Evolutionary conservation across 2,888 invertebrate species (phyloP).

Genomic region (Ferrisia virgata): DNA sequence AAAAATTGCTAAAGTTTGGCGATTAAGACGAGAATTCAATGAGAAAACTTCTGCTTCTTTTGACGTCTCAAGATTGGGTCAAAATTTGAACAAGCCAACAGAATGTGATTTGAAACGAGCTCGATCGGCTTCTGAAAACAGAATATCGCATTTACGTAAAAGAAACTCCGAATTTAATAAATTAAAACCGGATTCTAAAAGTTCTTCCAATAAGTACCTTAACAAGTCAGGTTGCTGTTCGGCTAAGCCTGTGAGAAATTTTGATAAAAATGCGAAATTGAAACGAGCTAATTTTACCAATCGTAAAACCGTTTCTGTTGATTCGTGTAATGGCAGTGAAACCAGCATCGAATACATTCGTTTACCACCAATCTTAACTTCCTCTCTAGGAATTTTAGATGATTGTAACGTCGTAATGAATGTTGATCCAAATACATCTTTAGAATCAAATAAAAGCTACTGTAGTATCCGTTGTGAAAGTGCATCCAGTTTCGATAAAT

Average conservation of each 20-base stretch:
- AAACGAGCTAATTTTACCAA: slow-evolving; percentile 6
- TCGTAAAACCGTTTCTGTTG: slow-evolving; percentile 23
- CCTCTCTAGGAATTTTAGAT: slow-evolving; percentile 51
- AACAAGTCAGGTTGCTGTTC: slow-evolving; percentile 14
- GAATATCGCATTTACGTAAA: slow-evolving; percentile 36
- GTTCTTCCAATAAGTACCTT: neutral
- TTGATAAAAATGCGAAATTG: neutral
- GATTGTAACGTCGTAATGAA: slow-evolving; percentile 31
- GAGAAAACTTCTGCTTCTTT: slow-evolving; percentile 29
- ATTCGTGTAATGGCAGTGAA: slow-evolving; percentile 39
- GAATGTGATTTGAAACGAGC: slow-evolving; percentile 24
- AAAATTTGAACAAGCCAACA: neutral
- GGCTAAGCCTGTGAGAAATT: neutral
- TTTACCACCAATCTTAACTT: slow-evolving; percentile 69
- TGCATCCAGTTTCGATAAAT: slow-evolving; percentile 68
- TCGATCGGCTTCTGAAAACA: slow-evolving; percentile 35
- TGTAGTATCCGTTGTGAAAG: slow-evolving; percentile 55
- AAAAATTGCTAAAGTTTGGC: slow-evolving; percentile 75
- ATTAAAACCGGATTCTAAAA: neutral
- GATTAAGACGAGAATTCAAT: slow-evolving; percentile 55
- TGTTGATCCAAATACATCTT: slow-evolving; percentile 32
- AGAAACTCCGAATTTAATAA: neutral
- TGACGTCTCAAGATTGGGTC: slow-evolving; percentile 60
- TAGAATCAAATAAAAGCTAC: slow-evolving; percentile 43
- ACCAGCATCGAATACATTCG: slow-evolving; percentile 60